These are phyloP conservation scores for Mylabris phalerata DNA, from an alignment of 1,140 invertebrate species.

Conservation along the genomic window DNA sequence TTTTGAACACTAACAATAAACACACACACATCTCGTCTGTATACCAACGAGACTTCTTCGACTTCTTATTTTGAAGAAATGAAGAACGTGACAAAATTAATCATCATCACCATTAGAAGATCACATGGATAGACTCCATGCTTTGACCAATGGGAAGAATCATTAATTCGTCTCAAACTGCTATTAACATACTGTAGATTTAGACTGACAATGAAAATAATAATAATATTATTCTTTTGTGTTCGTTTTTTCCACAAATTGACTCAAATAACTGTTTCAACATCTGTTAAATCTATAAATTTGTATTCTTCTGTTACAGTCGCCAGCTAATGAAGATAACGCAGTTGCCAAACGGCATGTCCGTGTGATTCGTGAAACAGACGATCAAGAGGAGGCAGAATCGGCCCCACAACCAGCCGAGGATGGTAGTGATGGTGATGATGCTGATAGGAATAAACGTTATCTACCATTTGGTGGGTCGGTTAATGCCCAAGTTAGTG, in stretches of 20 bases:
- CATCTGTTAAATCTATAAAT: neutral
- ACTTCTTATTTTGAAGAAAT: neutral
- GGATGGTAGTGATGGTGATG: constrained; percentile 48
- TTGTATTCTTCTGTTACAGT: constrained; percentile 40
- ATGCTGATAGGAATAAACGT: constrained; percentile 71
- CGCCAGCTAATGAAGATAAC: constrained; percentile 43
- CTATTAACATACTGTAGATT: no score
- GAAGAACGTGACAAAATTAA: neutral
- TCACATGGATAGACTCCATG: neutral
- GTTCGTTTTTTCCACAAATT: no score
- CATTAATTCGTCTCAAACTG: neutral
- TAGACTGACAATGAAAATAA: no score
- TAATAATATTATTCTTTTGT: no score
- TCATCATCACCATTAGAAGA: neutral
- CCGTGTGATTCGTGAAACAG: constrained; percentile 34
- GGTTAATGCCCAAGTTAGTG: constrained; percentile 47
- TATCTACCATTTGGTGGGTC: constrained; percentile 60
- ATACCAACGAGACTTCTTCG: constrained; percentile 14
- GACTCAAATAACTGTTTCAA: neutral
- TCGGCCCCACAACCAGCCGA: constrained; percentile 47
- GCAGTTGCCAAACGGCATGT: constrained; percentile 47
- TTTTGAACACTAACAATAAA: neutral
- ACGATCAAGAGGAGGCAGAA: constrained; percentile 49
- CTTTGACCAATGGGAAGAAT: constrained; percentile 1
- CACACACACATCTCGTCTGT: constrained; percentile 14